Evolutionary conservation across 2,888 invertebrate species (phyloP).

Genomic region (Clanis bilineata): DNA sequence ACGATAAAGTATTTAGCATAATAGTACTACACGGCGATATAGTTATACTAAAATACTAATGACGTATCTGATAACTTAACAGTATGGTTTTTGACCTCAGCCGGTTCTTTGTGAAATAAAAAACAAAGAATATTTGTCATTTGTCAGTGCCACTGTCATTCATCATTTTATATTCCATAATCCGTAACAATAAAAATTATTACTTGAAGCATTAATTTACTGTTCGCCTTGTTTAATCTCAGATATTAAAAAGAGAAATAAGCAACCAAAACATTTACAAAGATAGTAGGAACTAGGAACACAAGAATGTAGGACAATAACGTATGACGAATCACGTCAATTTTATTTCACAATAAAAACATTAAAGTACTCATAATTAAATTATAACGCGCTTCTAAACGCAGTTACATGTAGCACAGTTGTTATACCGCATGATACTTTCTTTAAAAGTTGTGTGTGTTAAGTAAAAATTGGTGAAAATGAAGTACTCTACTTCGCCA

Average conservation of each 20-base stretch:
- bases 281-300: neutral
- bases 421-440: neutral
- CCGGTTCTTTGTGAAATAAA: no score
- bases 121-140: no score
- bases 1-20: no score
- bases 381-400: neutral
- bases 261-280: neutral
- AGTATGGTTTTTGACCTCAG: no score
- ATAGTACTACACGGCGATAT: no score
- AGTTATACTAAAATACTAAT: no score
- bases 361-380: neutral
- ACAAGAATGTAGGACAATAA: neutral
- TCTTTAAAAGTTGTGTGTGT: neutral
- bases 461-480: conserved; percentile 30
- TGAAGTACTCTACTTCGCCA: conserved; percentile 85
- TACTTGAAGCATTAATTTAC: neutral
- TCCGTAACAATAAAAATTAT: neutral
- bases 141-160: neutral
- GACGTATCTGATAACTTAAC: no score
- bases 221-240: neutral
- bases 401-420: neutral
- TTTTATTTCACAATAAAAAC: conserved; percentile 1
- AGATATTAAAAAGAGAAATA: neutral
- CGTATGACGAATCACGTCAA: neutral
- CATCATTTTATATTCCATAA: neutral